Base-by-base conservation (phyloP, 2,888 invertebrate species). In the Cryptophagus acutangulus region DNA sequence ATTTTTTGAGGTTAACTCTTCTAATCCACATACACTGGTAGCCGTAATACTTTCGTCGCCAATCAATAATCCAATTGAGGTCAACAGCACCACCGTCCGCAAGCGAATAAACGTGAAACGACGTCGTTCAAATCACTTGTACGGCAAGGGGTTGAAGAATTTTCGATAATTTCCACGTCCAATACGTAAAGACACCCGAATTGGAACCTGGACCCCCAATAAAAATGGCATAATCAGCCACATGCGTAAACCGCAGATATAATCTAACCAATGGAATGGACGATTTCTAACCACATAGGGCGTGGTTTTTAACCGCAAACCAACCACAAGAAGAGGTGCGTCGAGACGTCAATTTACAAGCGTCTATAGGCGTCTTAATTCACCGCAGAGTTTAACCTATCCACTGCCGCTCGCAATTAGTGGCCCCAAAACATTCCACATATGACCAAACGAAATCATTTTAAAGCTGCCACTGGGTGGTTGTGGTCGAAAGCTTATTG, bases 211-310 rank as follows among this genome's bases (percentile, higher is more conserved):
- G 41, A 46, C 59, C 58, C 51, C 68, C 69, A 69, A 69, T 69
- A 69, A 69, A 69, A 69, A 67, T 65, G 62, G 63, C 61, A 67
- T 69, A 67, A 67, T 63, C 65, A 61, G 64, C 67, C 69, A 69
- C 70, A 70, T 69, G 68, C 70, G 70, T 69, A 61, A 77, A 78
- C 78, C 78, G 70, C 78, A 78, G 63, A 69, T 58, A 58, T 59
- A 41, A 60, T 72, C 71, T 70, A 66, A n/a, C 79, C 78, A 79
- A 79, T 79, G 62, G 51, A 49, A 70, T 61, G 13, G 68, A 67
- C 63, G 70, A 70, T 71, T 45, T 64, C 49, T 73, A 75, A 79
- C 79, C 79, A 71, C 79, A 79, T 78, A 66, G 62, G 65, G 65
- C 58, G 55, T 57, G 57, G 43, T 43, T 53, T 52, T 48, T 52